phyloP scores from a whole-genome alignment of 2,797 vertebrate genomes.

The Lagorchestes hirsutus region DNA sequence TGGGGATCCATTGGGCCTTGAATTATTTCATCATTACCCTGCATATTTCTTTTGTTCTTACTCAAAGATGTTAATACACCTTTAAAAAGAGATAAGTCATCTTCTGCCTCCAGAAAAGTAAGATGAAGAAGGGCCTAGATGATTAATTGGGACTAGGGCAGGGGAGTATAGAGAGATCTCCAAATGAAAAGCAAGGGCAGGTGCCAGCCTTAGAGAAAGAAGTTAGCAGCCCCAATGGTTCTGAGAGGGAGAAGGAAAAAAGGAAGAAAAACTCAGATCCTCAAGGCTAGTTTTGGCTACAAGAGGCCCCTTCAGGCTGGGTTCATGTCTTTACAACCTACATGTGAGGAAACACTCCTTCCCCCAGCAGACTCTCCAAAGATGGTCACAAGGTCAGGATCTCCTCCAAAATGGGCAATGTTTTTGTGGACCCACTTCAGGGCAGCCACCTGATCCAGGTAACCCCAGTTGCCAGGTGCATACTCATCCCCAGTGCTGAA shows the following conservation, averaged over 20 bases:
- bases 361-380: conserved; percentile 88
- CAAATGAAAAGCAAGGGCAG: not conserved
- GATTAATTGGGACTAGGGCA: not conserved
- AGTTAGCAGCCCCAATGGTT: not conserved
- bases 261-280: not conserved
- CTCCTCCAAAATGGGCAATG: conserved; percentile 87
- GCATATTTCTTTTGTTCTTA: too few species aligned
- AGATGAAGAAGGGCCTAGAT: not conserved
- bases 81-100: too few species aligned
- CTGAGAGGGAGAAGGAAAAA: not conserved
- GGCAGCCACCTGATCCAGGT: conserved; percentile 89
- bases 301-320: not conserved
- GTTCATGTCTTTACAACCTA: conserved; percentile 63
- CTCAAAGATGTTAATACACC: too few species aligned
- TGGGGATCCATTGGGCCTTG: too few species aligned
- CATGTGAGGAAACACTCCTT: conserved; percentile 87
- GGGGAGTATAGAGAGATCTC: not conserved
- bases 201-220: not conserved
- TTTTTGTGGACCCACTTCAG: conserved; percentile 89
- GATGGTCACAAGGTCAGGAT: conserved; percentile 87
- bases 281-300: not conserved
- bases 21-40: too few species aligned
- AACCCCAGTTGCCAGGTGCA: conserved; percentile 87
- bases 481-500: conserved; percentile 87
- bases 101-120: too few species aligned